Evolutionary conservation across 2,888 invertebrate genomes (phyloP).

Genomic region (Aromia moschata): DNA sequence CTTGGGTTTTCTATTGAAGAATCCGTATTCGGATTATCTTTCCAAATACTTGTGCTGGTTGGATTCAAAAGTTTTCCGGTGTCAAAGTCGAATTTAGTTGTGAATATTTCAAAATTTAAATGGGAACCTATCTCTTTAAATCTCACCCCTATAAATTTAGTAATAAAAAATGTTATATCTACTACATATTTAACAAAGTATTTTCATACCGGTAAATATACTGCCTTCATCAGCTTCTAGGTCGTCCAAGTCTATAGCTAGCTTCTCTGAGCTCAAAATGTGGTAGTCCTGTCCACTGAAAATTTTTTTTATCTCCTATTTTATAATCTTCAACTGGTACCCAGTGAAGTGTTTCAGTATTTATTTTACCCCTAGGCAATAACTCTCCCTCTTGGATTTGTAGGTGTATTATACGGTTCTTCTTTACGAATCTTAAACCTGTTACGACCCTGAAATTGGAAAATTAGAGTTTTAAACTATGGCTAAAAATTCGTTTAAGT

Average conservation of each 20-base stretch:
- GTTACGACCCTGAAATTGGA: conserved; percentile 74
- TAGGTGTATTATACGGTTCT: conserved; percentile 80
- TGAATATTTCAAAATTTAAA: conserved; percentile 82
- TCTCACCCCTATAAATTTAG: too few relatives aligned
- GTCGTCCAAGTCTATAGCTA: conserved; percentile 85
- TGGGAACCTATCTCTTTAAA: conserved; percentile 83
- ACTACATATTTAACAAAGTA: background rate
- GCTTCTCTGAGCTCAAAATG: conserved; percentile 77
- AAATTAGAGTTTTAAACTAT: background rate
- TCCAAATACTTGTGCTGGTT: conserved; percentile 73
- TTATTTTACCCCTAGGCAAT: conserved; percentile 72
- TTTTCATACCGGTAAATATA: conserved; percentile 76
- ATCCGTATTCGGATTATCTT: conserved; percentile 86
- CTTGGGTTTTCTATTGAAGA: conserved; percentile 68
- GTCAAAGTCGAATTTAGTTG: conserved; percentile 82
- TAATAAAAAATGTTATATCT: background rate
- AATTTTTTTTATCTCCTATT: conserved; percentile 66
- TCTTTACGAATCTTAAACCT: conserved; percentile 78
- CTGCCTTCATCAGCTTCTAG: conserved; percentile 73
- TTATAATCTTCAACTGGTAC: conserved; percentile 73
- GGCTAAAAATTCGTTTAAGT: too few relatives aligned
- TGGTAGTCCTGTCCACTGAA: conserved; percentile 77
- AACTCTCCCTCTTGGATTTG: conserved; percentile 82
- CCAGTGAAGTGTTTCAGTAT: conserved; percentile 71
- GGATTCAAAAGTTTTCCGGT: conserved; percentile 74